Base-by-base conservation (phyloP, 2,888 invertebrate species). In the Drosophila kambysellisi region DNA sequence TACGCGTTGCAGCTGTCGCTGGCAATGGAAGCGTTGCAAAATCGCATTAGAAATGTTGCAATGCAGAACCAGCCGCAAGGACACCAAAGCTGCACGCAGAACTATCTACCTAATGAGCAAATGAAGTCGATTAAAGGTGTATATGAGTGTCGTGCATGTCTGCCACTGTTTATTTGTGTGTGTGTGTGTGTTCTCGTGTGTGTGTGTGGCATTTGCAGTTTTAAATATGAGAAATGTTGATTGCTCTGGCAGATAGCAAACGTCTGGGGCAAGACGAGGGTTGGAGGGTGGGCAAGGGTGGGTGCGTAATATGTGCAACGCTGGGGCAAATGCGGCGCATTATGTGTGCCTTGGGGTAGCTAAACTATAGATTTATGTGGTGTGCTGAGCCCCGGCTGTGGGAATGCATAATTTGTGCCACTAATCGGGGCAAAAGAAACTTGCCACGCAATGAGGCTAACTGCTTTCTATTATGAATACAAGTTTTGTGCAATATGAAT, bases 61-160 rank as follows among this genome's bases (percentile, higher is more conserved):
- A 70, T 79, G 68, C 64, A 65, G 68, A 53, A 33, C 25, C 65
- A 57, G 70, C 70, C 81, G 53, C 82, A 81, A 77, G 63, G 73
- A 67, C 63, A 64, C 58, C 32, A 35, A 61, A 54, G 62, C 65
- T 54, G 72, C 87, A 81, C 82, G 81, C 73, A 83, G 68, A 56
- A 68, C 82, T 75, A 70, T 87, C 83, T 76, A 76, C 80, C 87
- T 89, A 91, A 87, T 91, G 91, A 90, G 87, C 86, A 85, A 88
- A 88, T 90, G 89, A 91, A 91, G 87, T 88, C 90, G 91, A 88
- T 88, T 91, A 84, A 90, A 85, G 82, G 69, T 84, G 84, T 73
- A 74, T 72, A 62, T 69, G 64, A 63, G 67, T 57, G 60, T 29
- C n/a, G 29, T 76, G 48, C 39, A 56, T 25, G 37, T 32, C n/a